Evolutionary conservation across 2,797 vertebrate genomes (phyloP).

Genomic region (Xenops minutus): DNA sequence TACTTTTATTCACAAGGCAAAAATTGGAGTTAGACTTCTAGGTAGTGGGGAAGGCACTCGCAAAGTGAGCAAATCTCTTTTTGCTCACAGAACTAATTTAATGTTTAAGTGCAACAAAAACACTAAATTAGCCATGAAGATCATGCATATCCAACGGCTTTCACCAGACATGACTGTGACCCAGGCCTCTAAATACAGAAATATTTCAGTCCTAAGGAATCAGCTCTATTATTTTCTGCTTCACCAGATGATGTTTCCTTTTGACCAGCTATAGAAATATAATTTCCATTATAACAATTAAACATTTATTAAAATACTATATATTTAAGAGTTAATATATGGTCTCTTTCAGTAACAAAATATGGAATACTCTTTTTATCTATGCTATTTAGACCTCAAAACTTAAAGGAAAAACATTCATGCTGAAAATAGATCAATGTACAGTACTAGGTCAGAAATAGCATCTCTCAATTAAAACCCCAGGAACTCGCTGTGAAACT

Average conservation of each 20-base stretch:
- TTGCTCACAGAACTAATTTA: conserved; percentile 70
- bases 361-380: conserved; percentile 52
- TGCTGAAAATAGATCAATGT: conserved; percentile 61
- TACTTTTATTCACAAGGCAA: conserved; percentile 73
- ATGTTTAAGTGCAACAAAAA: conserved; percentile 71
- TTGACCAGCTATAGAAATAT: conserved; percentile 46
- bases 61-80: conserved; percentile 68
- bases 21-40: conserved; percentile 70
- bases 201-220: conserved; percentile 43
- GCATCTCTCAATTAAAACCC: conserved; percentile 23
- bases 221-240: conserved; percentile 18
- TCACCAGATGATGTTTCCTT: conserved; percentile 28
- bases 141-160: conserved; percentile 56
- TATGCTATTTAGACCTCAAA: conserved; percentile 26
- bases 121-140: conserved; percentile 68
- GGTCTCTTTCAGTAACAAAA: conserved; percentile 65
- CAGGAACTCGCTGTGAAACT: conserved; percentile 34
- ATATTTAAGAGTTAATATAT: conserved; percentile 54
- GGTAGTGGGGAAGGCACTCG: conserved; percentile 76
- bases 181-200: conserved; percentile 56
- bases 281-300: conserved; percentile 43
- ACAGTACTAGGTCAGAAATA: conserved; percentile 63
- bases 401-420: conserved; percentile 64
- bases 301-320: conserved; percentile 59
- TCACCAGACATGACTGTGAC: conserved; percentile 63